Percentiles rank a stretch among this genome's conserved stretches.
Evolutionary conservation across 2,113 vertebrate genomes (phyloP).

Genomic region (Cryptotis parvus): DNA sequence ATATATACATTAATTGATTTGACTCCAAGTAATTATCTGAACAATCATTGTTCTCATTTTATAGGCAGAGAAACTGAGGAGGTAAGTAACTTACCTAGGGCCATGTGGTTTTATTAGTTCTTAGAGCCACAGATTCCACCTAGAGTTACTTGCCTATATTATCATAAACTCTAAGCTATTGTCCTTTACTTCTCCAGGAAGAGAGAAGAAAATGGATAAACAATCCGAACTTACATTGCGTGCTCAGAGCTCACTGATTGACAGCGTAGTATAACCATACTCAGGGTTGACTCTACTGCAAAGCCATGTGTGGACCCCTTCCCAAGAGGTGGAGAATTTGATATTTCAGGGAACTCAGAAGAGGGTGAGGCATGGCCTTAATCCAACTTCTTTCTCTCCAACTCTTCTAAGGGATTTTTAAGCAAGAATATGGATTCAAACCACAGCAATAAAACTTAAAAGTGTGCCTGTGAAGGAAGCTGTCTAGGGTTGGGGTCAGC

Average conservation of each 20-base stretch:
- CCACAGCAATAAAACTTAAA: too few relatives aligned
- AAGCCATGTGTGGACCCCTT: neutral
- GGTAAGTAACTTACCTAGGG: neutral
- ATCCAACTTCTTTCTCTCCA: too few relatives aligned
- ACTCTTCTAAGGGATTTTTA: too few relatives aligned
- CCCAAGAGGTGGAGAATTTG: neutral
- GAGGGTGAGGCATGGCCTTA: neutral
- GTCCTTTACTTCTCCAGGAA: neutral
- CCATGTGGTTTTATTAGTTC: neutral
- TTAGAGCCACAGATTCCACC: neutral
- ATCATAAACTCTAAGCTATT: neutral
- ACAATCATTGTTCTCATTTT: neutral
- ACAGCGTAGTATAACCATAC: neutral
- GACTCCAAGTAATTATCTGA: slow-evolving; percentile 30
- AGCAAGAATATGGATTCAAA: too few relatives aligned
- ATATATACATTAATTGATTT: neutral
- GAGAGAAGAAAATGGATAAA: neutral
- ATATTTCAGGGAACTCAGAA: neutral
- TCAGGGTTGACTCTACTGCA: neutral
- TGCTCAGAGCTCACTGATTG: neutral
- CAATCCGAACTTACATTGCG: too few relatives aligned
- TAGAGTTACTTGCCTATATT: neutral
- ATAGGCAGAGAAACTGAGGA: slow-evolving; percentile 7
- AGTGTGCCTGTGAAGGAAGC: too few relatives aligned
- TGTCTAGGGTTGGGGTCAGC: too few relatives aligned